phyloP scores from a whole-genome alignment of 1,140 invertebrate genomes.

The Bombus terrestris region DNA sequence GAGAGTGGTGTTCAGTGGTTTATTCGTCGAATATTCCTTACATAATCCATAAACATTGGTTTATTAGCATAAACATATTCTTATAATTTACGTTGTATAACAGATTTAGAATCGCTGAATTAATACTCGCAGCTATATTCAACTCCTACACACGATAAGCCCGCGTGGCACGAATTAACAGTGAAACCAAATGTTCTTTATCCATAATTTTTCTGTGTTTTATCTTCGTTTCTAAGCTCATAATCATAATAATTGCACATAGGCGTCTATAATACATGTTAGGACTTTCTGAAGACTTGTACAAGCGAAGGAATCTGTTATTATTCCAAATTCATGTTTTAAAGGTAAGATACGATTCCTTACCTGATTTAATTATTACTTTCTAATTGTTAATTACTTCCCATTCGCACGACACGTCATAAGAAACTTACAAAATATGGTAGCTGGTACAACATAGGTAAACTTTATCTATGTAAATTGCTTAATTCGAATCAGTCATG shows the following conservation, averaged over 20 bases:
- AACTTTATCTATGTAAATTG: conserved; percentile 2
- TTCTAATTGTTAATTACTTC: conserved; percentile 38
- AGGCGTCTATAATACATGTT: not conserved
- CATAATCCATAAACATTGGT: not conserved
- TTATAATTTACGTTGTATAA: not conserved
- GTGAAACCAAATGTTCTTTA: conserved; percentile 15
- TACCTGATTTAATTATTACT: conserved; percentile 24
- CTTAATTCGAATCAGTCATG: not conserved
- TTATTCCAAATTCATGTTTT: conserved; percentile 7
- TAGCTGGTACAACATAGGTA: not conserved
- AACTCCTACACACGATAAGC: conserved; percentile 32
- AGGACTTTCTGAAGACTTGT: not conserved
- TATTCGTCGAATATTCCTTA: not conserved
- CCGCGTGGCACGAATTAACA: conserved; percentile 46
- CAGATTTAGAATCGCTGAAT: conserved; percentile 22
- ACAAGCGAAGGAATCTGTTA: not conserved
- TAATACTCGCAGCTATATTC: conserved; percentile 40
- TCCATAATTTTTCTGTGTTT: not conserved
- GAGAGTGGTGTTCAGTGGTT: not conserved
- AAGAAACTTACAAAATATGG: not conserved
- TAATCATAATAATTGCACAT: not conserved
- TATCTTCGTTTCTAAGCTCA: not conserved
- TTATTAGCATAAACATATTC: not conserved
- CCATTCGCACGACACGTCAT: not conserved
- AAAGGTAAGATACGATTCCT: conserved; percentile 24